A percentile compares a stretch with the other conserved stretches of the same genome.
Evolutionary conservation across 2,797 vertebrate genomes (phyloP).

Genomic region (Harpagifer antarcticus): DNA sequence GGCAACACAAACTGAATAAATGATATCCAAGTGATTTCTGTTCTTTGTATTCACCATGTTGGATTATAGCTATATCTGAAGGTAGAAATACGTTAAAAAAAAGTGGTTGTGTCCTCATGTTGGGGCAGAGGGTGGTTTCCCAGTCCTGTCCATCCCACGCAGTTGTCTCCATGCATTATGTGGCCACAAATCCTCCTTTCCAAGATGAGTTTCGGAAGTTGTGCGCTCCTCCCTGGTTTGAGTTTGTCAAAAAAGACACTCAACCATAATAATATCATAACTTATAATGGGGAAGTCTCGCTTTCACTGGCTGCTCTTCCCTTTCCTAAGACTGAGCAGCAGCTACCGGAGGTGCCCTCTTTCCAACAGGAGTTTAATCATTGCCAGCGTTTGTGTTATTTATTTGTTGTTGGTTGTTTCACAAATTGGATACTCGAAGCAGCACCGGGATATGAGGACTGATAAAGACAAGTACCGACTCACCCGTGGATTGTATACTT

Average conservation of each 20-base stretch:
- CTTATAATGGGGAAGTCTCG: conserved; percentile 86
- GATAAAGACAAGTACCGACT: conserved; percentile 51
- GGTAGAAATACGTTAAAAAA: not conserved
- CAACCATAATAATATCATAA: conserved; percentile 81
- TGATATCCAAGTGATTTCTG: not conserved
- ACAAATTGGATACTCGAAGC: conserved; percentile 82
- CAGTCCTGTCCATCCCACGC: conserved; percentile 37
- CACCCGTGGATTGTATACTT: conserved; percentile 50
- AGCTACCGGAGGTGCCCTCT: conserved; percentile 83
- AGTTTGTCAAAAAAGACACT: conserved; percentile 55
- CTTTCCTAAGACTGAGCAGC: conserved; percentile 79
- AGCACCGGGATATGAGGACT: conserved; percentile 70
- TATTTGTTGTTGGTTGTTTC: conserved; percentile 91
- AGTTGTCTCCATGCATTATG: conserved; percentile 22
- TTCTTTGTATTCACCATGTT: not conserved
- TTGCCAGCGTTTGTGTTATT: conserved; percentile 85
- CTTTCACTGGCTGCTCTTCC: conserved; percentile 76
- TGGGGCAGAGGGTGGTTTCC: conserved; percentile 41
- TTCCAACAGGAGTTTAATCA: conserved; percentile 83
- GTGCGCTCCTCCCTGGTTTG: conserved; percentile 77
- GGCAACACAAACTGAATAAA: not conserved
- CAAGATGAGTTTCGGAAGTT: conserved; percentile 72
- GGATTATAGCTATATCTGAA: not conserved
- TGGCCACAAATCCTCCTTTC: conserved; percentile 46
- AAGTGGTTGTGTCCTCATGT: conserved; percentile 3